A percentile compares a stretch with the other conserved stretches of the same genome.
Conservation (phyloP, 2,888 invertebrate genomes). For the Branchipolynoe longqiensis region DNA sequence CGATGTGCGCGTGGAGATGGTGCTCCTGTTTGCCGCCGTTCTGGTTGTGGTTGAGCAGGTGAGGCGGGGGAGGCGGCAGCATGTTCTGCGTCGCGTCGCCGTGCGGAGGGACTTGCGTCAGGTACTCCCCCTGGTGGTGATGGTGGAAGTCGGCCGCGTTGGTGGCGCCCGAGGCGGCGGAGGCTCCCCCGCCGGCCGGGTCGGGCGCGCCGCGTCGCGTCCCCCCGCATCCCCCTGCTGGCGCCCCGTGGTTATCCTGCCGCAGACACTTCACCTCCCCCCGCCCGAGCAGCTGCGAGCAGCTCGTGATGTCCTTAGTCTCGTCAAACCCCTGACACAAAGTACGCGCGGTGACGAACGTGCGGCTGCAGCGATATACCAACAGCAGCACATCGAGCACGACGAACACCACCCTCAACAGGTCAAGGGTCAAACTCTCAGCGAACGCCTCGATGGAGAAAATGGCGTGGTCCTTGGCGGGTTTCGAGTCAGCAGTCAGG, state of each 20-base stretch:
- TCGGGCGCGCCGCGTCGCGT: not conserved
- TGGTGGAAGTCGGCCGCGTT: slow-evolving; percentile 30
- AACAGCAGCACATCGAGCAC: slow-evolving; percentile 65
- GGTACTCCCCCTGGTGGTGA: slow-evolving; percentile 33
- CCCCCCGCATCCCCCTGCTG: not conserved
- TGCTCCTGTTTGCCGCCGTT: slow-evolving; percentile 49
- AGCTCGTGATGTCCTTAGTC: slow-evolving; percentile 37
- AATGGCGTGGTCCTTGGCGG: not conserved
- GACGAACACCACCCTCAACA: slow-evolving; percentile 65
- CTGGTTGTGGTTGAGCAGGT: slow-evolving; percentile 47
- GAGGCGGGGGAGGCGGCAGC: slow-evolving; percentile 40
- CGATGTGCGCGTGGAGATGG: not conserved
- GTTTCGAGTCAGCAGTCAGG: slow-evolving; percentile 11
- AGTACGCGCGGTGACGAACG: slow-evolving; percentile 62
- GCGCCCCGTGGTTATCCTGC: slow-evolving; percentile 50
- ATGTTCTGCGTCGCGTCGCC: not conserved
- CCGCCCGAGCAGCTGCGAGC: not conserved
- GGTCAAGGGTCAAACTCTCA: slow-evolving; percentile 54
- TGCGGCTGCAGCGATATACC: slow-evolving; percentile 65
- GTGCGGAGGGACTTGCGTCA: not conserved
- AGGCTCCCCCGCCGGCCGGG: not conserved
- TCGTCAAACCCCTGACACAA: slow-evolving; percentile 63
- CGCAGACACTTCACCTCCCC: slow-evolving; percentile 39
- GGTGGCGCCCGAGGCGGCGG: not conserved
- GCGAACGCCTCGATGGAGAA: slow-evolving; percentile 61